phyloP scores from a whole-genome alignment of 2,888 invertebrate species.

The Polymixis flavicincta region DNA sequence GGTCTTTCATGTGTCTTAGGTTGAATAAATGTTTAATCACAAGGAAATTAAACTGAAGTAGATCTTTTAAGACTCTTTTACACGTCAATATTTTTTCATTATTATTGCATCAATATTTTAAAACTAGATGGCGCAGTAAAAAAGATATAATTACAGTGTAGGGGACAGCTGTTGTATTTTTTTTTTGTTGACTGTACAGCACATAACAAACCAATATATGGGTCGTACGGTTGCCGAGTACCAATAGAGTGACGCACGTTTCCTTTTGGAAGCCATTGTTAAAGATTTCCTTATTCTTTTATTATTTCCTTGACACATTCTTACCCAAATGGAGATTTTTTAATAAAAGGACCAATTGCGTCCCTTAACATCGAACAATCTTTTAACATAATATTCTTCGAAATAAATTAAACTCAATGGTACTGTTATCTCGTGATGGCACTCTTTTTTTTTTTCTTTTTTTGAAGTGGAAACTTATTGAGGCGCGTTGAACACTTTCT shows the following conservation, averaged over 20 bases:
- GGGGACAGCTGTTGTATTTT: background rate
- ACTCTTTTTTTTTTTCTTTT: no score
- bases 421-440: background rate
- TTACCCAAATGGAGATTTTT: slow-evolving; percentile 1
- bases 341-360: slow-evolving; percentile 14
- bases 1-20: no score
- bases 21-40: no score
- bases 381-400: background rate
- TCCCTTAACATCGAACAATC: background rate
- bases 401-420: background rate
- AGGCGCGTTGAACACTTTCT: no score
- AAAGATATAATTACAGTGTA: no score
- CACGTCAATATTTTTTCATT: no score
- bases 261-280: slow-evolving; percentile 35
- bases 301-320: slow-evolving; percentile 17
- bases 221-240: slow-evolving; percentile 8
- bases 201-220: slow-evolving; percentile 1
- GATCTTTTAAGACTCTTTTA: no score
- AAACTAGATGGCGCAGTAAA: no score
- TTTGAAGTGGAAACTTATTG: no score
- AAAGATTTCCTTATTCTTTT: slow-evolving; percentile 20
- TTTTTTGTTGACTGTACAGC: slow-evolving; percentile 10
- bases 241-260: background rate
- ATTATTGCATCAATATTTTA: no score
- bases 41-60: no score